Percentiles rank a stretch among this genome's conserved stretches.
Evolutionary conservation across 2,113 vertebrate genomes (phyloP).

Genomic region (Labeo rohita): DNA sequence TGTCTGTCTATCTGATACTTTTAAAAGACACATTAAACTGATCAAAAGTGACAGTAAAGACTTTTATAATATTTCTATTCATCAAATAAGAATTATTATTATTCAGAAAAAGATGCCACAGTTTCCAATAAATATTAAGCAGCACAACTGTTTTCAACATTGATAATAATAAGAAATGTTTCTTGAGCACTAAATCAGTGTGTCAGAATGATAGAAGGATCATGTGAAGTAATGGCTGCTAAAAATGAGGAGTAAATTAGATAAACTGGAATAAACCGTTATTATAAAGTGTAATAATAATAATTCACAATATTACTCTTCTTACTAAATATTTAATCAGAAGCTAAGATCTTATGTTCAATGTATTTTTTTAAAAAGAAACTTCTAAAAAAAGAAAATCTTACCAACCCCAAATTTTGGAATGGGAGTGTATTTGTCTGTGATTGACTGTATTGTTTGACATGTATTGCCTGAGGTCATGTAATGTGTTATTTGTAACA

Average conservation of each 20-base stretch:
- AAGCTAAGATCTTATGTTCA: neutral
- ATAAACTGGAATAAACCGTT: neutral
- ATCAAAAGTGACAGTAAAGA: too few relatives aligned
- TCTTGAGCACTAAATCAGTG: neutral
- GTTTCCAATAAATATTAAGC: too few relatives aligned
- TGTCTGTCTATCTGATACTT: neutral
- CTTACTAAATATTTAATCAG: neutral
- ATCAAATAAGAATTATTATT: neutral
- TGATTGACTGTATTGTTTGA: neutral
- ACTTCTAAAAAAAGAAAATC: neutral
- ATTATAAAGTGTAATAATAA: neutral
- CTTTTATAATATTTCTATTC: neutral
- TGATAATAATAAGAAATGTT: too few relatives aligned
- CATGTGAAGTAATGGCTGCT: neutral
- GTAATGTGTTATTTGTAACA: conserved; percentile 2
- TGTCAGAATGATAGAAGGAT: neutral
- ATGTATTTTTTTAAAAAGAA: too few relatives aligned
- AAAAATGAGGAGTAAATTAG: neutral
- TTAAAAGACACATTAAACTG: too few relatives aligned
- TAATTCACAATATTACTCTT: neutral
- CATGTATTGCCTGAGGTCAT: neutral
- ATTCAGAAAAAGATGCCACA: too few relatives aligned
- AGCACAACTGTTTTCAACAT: too few relatives aligned
- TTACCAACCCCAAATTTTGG: neutral
- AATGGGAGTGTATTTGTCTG: neutral